Evolutionary conservation across 1,140 invertebrate species (phyloP).

Genomic region (Sinella curviseta): DNA sequence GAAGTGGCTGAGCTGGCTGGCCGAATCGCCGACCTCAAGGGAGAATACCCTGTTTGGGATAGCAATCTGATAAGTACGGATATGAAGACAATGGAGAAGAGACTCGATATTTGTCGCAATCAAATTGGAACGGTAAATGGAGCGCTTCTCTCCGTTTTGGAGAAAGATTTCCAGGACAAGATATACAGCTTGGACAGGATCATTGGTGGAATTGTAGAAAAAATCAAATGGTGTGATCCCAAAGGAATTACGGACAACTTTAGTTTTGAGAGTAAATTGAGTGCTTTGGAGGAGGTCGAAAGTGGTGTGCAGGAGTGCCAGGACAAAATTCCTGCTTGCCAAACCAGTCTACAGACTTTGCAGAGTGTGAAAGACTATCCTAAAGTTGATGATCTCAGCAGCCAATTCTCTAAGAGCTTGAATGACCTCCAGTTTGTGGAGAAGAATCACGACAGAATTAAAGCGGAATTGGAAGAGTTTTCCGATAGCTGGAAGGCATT

Average conservation of each 20-base stretch:
- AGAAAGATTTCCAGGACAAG: constrained; percentile 85
- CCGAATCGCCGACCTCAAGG: constrained; percentile 69
- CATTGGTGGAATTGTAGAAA: constrained; percentile 77
- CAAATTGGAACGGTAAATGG: constrained; percentile 79
- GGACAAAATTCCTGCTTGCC: constrained; percentile 54
- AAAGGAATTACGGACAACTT: constrained; percentile 84
- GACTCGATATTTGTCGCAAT: constrained; percentile 69
- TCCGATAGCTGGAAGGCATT: constrained; percentile 78
- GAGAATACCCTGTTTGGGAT: constrained; percentile 75
- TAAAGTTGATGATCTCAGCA: constrained; percentile 63
- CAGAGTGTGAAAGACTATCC: constrained; percentile 36
- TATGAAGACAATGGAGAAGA: constrained; percentile 72
- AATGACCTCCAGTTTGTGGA: constrained; percentile 70
- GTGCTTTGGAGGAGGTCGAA: constrained; percentile 75
- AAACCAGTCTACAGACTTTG: constrained; percentile 36
- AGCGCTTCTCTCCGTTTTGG: constrained; percentile 76
- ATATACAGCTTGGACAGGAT: constrained; percentile 76
- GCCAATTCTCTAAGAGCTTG: constrained; percentile 66
- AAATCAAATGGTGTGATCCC: constrained; percentile 86
- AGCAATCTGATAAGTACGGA: constrained; percentile 77
- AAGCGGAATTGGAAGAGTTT: constrained; percentile 68
- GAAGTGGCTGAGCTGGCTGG: constrained; percentile 67
- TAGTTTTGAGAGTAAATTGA: constrained; percentile 87
- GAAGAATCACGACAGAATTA: constrained; percentile 67
- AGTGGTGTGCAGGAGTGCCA: constrained; percentile 70